These are phyloP conservation scores for Nephrotoma appendiculata DNA, from an alignment of 2,888 invertebrate genomes.

Conservation along the genomic window DNA sequence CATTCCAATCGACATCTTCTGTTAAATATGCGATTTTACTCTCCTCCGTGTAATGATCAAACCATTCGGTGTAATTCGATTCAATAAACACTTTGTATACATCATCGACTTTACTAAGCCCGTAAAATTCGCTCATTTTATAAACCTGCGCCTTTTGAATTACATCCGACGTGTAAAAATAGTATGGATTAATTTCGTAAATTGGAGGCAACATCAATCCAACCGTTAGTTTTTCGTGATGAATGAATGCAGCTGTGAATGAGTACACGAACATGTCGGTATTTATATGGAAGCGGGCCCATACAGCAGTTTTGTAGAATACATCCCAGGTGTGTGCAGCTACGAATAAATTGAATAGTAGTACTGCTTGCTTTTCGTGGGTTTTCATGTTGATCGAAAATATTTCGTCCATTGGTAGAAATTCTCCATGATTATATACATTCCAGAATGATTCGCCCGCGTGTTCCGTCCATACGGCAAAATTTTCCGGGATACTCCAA, in stretches of 20 bases:
- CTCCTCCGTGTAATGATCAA: slow-evolving; percentile 41
- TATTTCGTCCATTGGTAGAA: slow-evolving; percentile 22
- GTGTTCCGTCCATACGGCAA: slow-evolving; percentile 44
- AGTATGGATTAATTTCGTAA: slow-evolving; percentile 52
- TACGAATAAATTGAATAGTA: slow-evolving; percentile 48
- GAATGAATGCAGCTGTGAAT: slow-evolving; percentile 41
- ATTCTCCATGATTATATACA: slow-evolving; percentile 37
- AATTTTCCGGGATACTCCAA: slow-evolving; percentile 43
- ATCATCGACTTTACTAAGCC: slow-evolving; percentile 31
- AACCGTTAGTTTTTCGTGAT: slow-evolving; percentile 38
- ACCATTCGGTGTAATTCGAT: slow-evolving; percentile 50
- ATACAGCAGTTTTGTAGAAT: slow-evolving; percentile 54
- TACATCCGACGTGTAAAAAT: slow-evolving; percentile 44
- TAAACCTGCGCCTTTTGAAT: slow-evolving; percentile 33
- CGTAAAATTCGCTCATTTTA: slow-evolving; percentile 44
- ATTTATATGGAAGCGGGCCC: slow-evolving; percentile 48
- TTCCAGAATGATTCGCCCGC: slow-evolving; percentile 40
- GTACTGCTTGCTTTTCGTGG: slow-evolving; percentile 37
- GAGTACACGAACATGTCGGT: slow-evolving; percentile 47
- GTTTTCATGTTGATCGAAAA: slow-evolving; percentile 21
- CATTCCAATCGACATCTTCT: slow-evolving; percentile 62
- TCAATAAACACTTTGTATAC: slow-evolving; percentile 44
- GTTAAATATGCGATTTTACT: slow-evolving; percentile 54
- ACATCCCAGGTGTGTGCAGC: slow-evolving; percentile 60
- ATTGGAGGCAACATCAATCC: slow-evolving; percentile 46